Evolutionary conservation across 2,113 vertebrate species (phyloP), one percentile per base, ranked within the genome.

Genomic region (Camelus dromedarius): DNA sequence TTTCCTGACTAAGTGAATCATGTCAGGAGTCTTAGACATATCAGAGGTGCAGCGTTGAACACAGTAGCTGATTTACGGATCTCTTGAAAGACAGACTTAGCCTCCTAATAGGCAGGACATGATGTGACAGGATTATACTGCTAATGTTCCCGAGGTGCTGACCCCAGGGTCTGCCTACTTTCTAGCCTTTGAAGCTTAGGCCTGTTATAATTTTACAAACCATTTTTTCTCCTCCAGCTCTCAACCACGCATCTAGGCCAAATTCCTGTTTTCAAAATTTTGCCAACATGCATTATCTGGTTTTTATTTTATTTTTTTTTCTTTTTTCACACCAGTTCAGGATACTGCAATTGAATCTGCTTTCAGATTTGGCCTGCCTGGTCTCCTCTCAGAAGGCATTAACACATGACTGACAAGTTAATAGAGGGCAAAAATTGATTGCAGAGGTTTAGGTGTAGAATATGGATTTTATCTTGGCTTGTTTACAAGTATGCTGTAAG

Each of bases 191-290:
- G 82, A 96, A 89, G 18, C 62, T 93, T 86, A 76, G 30, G 22
- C 75, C n/a, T 86, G 9, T 79, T 95, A 48, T 18, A 77, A 73
- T 89, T 97, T 91, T 67, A 80, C 38, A 96, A 69, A 96, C 56
- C 52, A 26, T 42, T 50, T 97, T 92, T 95, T 92, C 66, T 75
- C 75, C 80, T 94, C 56, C 67, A 8, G 20, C 56, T 42, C 32
- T 93, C 48, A 80, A 42, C n/a, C 67, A 60, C 35, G 52, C 67
- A 56, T 87, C 22, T 85, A 88, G 66, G 83, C 87, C 96, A 97
- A 92, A 95, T 97, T 85, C 48, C 8, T 91, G 26, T 77, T 86
- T 95, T 93, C 56, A 66, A 92, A 94, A 86, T 97, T 97, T 96
- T 83, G 50, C 82, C 76, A 94, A 75, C 62, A 89, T 7, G 62